These are phyloP conservation scores for Phyto melanocephala DNA, from an alignment of 2,888 invertebrate genomes.

Conservation along the genomic window DNA sequence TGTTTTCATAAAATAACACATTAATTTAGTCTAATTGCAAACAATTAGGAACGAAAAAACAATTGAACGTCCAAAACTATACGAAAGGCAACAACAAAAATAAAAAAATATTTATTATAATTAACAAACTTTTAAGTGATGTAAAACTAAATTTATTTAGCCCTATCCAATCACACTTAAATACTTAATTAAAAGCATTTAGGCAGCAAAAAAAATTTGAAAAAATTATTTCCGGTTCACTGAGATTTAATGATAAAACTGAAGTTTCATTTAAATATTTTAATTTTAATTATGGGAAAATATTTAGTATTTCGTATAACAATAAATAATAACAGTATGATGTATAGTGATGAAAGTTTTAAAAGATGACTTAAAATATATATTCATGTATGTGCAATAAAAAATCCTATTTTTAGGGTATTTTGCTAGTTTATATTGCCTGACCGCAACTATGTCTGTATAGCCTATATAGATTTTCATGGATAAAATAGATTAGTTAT, in stretches of 20 bases:
- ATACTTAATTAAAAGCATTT: slow-evolving; percentile 6
- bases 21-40: slow-evolving; percentile 51
- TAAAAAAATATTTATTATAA: slow-evolving; percentile 26
- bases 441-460: not conserved
- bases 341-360: not conserved
- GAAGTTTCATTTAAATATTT: not conserved
- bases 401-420: not conserved
- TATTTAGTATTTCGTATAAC: not conserved
- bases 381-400: not conserved
- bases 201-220: not conserved
- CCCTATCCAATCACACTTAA: not conserved
- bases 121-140: slow-evolving; percentile 22
- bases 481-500: not conserved
- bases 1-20: slow-evolving; percentile 21
- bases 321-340: not conserved
- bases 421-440: not conserved
- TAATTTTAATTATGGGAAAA: not conserved
- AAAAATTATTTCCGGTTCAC: not conserved
- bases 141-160: not conserved
- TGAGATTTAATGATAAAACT: slow-evolving; percentile 24
- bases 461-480: not conserved
- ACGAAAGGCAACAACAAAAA: not conserved
- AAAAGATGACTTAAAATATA: not conserved
- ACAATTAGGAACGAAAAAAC: slow-evolving; percentile 20
- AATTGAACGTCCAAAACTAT: slow-evolving; percentile 5